Evolutionary conservation across 2,113 vertebrate genomes (phyloP), one percentile per base, ranked within the genome.

Genomic region (Hystrix brachyura): DNA sequence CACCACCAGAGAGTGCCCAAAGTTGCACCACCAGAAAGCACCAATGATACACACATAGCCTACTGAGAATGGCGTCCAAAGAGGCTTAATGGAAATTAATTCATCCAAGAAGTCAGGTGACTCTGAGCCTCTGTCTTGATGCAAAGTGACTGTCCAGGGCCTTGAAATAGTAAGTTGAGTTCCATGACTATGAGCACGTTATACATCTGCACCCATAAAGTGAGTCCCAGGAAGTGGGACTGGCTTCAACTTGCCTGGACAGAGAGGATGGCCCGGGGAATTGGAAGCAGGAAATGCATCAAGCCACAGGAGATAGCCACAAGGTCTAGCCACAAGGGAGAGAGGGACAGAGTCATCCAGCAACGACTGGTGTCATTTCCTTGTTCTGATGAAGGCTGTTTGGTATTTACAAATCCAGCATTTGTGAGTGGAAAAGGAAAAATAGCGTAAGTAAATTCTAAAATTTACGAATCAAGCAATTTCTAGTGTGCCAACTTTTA

Each of bases 391-490:
- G 17, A 92, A 65, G 17, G 8, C 43, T 27, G 29, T 32, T 71
- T 38, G 34, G 21, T 97, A 93, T 53, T 92, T 87, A 94, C 25
- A 94, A 96, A 94, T 32, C 25, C 78, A 53, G 72, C 92, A 85
- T 27, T 76, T 97, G 12, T 89, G 71, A 95, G 62, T 3, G 7
- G 53, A 64, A 96, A 97, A 97, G 84, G 34, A 60, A 97, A 79
- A 91, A 80, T 48, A 97, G 79, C 10, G 9, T 17, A 72, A 92
- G 23, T 23, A 94, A 69, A 86, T 38, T 85, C 90, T 90, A 95
- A 38, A 38, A 38, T 38, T 38, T 38, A 38, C 38, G 38, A 38
- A 89, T 97, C 85, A 51, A 88, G 84, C 18, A 74, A 38, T 95
- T 92, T 82, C 76, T 94, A 72, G 34, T 51, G n/a, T 11, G 14